These are phyloP conservation scores for Nemapogon koenigi DNA, from an alignment of 2,888 invertebrate genomes.

Conservation along the genomic window DNA sequence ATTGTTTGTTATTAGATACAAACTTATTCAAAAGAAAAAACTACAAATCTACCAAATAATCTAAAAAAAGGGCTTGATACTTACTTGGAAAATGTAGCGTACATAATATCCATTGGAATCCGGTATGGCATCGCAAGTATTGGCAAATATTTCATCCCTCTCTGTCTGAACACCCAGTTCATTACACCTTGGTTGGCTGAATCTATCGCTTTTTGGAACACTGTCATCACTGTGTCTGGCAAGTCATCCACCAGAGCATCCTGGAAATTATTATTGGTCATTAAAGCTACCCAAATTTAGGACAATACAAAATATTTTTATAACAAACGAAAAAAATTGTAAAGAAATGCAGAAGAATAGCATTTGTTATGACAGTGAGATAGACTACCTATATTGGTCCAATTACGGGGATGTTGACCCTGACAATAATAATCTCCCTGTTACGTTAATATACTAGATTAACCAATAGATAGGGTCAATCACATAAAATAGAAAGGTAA, in stretches of 20 bases:
- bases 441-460: too few species aligned
- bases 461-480: too few species aligned
- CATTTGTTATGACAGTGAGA: too few species aligned
- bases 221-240: conserved; percentile 87
- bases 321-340: too few species aligned
- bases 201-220: conserved; percentile 93
- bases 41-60: not conserved
- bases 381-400: too few species aligned
- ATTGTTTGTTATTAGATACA: too few species aligned
- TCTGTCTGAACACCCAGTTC: conserved; percentile 88
- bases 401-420: too few species aligned
- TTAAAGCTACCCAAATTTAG: conserved; percentile 2
- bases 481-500: too few species aligned
- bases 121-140: conserved; percentile 85
- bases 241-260: conserved; percentile 87
- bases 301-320: too few species aligned
- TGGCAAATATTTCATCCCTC: conserved; percentile 81
- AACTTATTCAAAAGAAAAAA: not conserved
- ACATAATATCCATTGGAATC: conserved; percentile 86
- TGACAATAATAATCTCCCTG: too few species aligned
- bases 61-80: conserved; percentile 29
- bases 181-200: conserved; percentile 89
- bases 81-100: conserved; percentile 88
- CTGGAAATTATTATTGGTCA: conserved; percentile 48
- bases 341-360: too few species aligned